These are phyloP conservation scores for Phortica magna DNA, from an alignment of 2,888 invertebrate genomes.

Conservation along the genomic window DNA sequence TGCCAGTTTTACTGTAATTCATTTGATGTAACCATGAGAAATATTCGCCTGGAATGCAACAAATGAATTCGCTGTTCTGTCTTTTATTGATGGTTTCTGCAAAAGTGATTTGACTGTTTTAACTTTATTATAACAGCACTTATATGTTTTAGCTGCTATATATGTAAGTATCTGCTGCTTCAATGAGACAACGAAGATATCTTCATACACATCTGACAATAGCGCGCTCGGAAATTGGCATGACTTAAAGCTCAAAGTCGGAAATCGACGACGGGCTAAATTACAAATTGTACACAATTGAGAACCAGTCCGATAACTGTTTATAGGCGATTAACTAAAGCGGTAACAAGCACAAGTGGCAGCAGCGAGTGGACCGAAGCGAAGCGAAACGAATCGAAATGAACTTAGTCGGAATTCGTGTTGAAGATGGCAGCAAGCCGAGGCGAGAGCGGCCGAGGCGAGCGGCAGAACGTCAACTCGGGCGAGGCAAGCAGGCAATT, in stretches of 20 bases:
- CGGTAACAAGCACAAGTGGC: slow-evolving; percentile 60
- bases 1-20: background rate
- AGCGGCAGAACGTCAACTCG: background rate
- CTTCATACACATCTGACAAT: no score
- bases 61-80: no score
- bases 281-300: slow-evolving; percentile 62
- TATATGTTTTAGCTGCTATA: no score
- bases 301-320: slow-evolving; percentile 71
- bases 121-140: no score
- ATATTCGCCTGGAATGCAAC: background rate
- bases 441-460: slow-evolving; percentile 17
- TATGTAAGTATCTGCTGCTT: no score
- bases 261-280: background rate
- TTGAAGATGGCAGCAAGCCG: background rate
- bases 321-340: slow-evolving; percentile 69
- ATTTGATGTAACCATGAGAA: background rate
- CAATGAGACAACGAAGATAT: no score
- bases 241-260: no score
- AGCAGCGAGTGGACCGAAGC: slow-evolving; percentile 46
- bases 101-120: no score
- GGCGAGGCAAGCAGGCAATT: background rate
- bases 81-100: no score
- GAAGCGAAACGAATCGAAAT: slow-evolving; percentile 41
- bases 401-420: background rate
- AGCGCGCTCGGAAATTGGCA: no score